Evolutionary conservation across 1,140 invertebrate species (phyloP).

Genomic region (Zophobas atratus): DNA sequence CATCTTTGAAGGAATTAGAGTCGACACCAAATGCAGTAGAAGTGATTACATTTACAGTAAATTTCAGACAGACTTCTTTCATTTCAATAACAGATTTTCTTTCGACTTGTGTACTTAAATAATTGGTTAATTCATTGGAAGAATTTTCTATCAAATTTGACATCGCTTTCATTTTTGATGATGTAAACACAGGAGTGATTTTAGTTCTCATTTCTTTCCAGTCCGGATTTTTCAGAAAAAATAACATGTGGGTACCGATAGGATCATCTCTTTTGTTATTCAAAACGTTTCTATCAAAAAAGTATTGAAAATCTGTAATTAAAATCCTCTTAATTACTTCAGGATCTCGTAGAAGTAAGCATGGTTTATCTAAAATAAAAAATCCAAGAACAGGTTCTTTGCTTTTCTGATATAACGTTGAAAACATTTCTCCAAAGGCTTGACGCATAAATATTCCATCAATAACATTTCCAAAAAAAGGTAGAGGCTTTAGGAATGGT

Average conservation of each 20-base stretch:
- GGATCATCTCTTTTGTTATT: constrained; percentile 44
- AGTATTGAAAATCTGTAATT: constrained; percentile 74
- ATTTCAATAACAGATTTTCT: constrained; percentile 51
- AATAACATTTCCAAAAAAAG: constrained; percentile 64
- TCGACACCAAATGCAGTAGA: constrained; percentile 70
- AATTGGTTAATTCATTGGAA: constrained; percentile 51
- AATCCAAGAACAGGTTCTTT: constrained; percentile 62
- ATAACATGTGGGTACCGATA: constrained; percentile 54
- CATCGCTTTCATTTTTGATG: constrained; percentile 70
- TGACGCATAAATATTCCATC: constrained; percentile 56
- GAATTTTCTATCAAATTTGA: constrained; percentile 61
- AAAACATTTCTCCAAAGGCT: neutral
- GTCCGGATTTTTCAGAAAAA: constrained; percentile 63
- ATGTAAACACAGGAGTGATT: constrained; percentile 71
- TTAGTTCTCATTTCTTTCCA: constrained; percentile 71
- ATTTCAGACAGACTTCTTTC: constrained; percentile 65
- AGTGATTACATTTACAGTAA: constrained; percentile 70
- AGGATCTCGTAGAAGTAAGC: constrained; percentile 68
- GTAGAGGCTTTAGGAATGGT: constrained; percentile 60
- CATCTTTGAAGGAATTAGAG: constrained; percentile 67
- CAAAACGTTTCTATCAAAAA: constrained; percentile 67
- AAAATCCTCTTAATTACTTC: constrained; percentile 72
- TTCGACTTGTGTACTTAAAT: constrained; percentile 49
- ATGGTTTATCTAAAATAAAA: constrained; percentile 61
- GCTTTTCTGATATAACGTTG: constrained; percentile 59